phyloP scores from a whole-genome alignment of 1,140 invertebrate species.

The Acromyrmex echinatior region DNA sequence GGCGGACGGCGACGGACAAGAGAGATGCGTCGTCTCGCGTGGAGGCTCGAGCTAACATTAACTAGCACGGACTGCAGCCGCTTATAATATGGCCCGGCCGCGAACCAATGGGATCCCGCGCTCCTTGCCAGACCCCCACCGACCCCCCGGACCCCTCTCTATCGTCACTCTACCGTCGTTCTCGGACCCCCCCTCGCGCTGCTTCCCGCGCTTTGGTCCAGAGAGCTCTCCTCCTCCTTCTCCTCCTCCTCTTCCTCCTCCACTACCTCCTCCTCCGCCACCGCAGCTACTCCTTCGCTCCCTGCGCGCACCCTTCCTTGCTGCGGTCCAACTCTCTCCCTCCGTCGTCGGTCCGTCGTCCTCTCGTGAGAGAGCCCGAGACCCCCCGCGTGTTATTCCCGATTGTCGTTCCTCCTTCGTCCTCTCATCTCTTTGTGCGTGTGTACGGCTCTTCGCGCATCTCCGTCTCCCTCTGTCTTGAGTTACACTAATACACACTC shows the following conservation, averaged over 20 bases:
- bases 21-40: constrained; percentile 84
- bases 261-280: not conserved
- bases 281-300: constrained; percentile 31
- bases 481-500: too few relatives aligned
- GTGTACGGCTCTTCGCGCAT: constrained; percentile 13
- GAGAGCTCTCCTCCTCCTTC: constrained; percentile 60
- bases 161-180: constrained; percentile 53
- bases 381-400: constrained; percentile 81
- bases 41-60: constrained; percentile 85
- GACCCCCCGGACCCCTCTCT: constrained; percentile 58
- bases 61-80: constrained; percentile 84
- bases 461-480: not conserved
- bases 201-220: constrained; percentile 56
- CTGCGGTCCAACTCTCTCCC: constrained; percentile 16
- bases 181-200: constrained; percentile 68
- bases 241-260: not conserved
- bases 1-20: constrained; percentile 7
- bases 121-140: constrained; percentile 78
- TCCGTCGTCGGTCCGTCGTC: constrained; percentile 30
- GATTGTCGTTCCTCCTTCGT: constrained; percentile 68
- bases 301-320: constrained; percentile 53
- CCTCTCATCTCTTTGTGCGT: constrained; percentile 37
- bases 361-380: constrained; percentile 65
- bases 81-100: constrained; percentile 86
- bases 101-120: constrained; percentile 84